Conservation (phyloP, 2,888 invertebrate genomes). For the Hypolimnas misippus region DNA sequence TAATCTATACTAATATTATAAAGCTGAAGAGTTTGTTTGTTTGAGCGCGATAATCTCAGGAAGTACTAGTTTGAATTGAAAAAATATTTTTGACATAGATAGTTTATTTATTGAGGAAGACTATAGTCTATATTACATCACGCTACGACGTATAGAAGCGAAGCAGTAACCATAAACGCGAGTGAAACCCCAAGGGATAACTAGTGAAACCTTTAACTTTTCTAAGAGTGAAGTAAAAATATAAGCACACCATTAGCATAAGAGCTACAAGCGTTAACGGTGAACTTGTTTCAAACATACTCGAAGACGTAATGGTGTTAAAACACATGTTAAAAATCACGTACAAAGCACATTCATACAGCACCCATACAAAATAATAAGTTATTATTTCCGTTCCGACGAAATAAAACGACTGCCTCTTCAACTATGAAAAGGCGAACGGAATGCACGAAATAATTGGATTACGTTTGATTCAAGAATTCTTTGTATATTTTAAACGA, state of each 20-base stretch:
- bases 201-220: too few species aligned
- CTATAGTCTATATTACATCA: too few species aligned
- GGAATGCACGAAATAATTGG: slow-evolving; percentile 42
- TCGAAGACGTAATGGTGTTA: not conserved
- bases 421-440: slow-evolving; percentile 17
- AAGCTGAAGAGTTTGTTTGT: too few species aligned
- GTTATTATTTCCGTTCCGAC: slow-evolving; percentile 9
- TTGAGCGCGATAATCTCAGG: too few species aligned
- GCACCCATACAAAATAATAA: not conserved
- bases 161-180: too few species aligned
- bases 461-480: slow-evolving; percentile 38
- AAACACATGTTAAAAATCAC: not conserved
- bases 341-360: not conserved
- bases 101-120: too few species aligned
- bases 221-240: too few species aligned
- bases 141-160: too few species aligned
- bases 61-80: too few species aligned
- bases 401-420: slow-evolving; percentile 11
- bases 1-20: too few species aligned
- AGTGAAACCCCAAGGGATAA: too few species aligned
- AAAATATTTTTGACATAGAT: too few species aligned
- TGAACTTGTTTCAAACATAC: not conserved
- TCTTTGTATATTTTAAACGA: slow-evolving; percentile 26
- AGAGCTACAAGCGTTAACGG: not conserved
- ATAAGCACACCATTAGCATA: not conserved